These are phyloP conservation scores for Grapholita molesta DNA, from an alignment of 1,140 invertebrate species.

Conservation along the genomic window DNA sequence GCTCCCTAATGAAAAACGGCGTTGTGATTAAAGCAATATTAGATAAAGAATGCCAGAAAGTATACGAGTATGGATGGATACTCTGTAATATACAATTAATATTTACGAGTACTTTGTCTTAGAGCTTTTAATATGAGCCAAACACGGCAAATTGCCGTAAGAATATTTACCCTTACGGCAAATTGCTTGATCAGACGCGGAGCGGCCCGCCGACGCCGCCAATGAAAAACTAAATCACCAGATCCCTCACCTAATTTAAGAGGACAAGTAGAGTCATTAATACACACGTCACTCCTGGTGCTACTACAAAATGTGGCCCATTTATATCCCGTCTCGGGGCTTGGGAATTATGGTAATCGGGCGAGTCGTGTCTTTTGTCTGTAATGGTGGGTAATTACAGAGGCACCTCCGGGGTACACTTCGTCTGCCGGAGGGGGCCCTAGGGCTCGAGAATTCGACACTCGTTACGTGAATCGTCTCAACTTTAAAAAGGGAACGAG, in stretches of 20 bases:
- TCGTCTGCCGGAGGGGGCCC: constrained; percentile 53
- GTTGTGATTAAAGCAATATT: neutral
- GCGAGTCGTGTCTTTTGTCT: constrained; percentile 74
- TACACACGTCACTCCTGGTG: constrained; percentile 71
- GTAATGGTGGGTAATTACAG: constrained; percentile 74
- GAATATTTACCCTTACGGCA: no score
- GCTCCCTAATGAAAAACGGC: constrained; percentile 13
- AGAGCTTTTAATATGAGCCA: constrained; percentile 41
- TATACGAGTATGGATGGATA: neutral
- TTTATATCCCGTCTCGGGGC: constrained; percentile 68
- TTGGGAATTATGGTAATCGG: constrained; percentile 75
- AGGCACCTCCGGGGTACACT: constrained; percentile 64
- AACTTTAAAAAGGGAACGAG: constrained; percentile 72
- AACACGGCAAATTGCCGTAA: constrained; percentile 41
- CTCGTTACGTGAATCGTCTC: constrained; percentile 74
- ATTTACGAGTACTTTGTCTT: constrained; percentile 21
- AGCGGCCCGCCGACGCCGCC: constrained; percentile 34
- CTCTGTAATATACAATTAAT: constrained; percentile 12
- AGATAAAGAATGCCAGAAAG: neutral
- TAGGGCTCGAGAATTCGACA: constrained; percentile 65
- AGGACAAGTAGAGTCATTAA: constrained; percentile 75
- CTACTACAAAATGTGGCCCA: constrained; percentile 73
- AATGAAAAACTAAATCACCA: constrained; percentile 74
- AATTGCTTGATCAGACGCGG: constrained; percentile 21
- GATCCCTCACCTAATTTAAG: constrained; percentile 72